Evolutionary conservation across 2,888 invertebrate species (phyloP).

Genomic region (Synergus gifuensis): DNA sequence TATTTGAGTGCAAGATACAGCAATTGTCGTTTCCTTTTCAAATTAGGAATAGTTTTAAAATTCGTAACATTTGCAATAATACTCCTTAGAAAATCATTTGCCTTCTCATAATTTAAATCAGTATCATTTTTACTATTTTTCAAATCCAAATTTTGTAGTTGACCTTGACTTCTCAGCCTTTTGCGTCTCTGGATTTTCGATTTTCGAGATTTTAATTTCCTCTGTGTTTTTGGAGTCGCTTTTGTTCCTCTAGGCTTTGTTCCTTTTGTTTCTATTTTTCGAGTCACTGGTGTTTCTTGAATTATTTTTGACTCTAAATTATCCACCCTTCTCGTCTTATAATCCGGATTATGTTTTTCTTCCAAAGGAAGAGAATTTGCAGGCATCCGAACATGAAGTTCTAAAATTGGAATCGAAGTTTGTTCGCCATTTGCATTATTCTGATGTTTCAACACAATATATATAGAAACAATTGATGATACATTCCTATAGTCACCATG

Average conservation of each 20-base stretch:
- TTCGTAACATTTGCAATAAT: conserved; percentile 4
- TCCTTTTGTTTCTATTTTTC: neutral
- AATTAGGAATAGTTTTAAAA: neutral
- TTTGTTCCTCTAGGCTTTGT: neutral
- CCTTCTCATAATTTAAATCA: neutral
- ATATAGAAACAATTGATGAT: neutral
- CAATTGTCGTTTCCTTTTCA: conserved; percentile 6
- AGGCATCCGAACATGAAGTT: conserved; percentile 26
- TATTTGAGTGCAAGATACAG: conserved; percentile 1
- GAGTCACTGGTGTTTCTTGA: neutral
- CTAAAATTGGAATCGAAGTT: conserved; percentile 19
- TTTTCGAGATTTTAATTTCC: neutral
- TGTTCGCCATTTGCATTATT: neutral
- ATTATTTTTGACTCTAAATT: neutral
- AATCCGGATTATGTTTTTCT: neutral
- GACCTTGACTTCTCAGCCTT: neutral
- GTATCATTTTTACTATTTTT: neutral
- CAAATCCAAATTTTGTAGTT: neutral
- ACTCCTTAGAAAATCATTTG: neutral
- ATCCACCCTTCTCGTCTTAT: neutral
- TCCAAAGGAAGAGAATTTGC: neutral
- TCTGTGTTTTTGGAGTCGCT: neutral
- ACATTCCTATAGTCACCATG: neutral
- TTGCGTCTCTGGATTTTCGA: neutral
- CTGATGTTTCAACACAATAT: neutral